These are phyloP conservation scores for Ptiloglossa arizonensis DNA, from an alignment of 1,140 invertebrate species.

Conservation along the genomic window DNA sequence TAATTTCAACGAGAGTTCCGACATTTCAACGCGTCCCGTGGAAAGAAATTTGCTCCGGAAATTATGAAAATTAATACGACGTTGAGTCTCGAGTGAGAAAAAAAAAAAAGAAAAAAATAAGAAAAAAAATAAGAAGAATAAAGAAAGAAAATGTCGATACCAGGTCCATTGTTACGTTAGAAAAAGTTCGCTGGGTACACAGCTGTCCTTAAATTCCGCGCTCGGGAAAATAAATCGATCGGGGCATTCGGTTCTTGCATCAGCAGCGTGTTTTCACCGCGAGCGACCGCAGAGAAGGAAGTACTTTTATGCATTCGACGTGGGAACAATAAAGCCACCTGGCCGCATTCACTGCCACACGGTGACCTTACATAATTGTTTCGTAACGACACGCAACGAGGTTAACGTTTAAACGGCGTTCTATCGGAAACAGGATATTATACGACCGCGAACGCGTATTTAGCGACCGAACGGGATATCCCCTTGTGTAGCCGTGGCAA, in stretches of 20 bases:
- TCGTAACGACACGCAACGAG: constrained; percentile 48
- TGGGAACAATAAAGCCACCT: constrained; percentile 43
- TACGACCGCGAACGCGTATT: not conserved
- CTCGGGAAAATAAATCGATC: constrained; percentile 6
- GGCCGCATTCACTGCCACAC: constrained; percentile 56
- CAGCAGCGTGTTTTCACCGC: constrained; percentile 45
- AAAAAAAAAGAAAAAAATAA: no score
- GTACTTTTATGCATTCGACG: constrained; percentile 42
- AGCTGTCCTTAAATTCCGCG: constrained; percentile 23
- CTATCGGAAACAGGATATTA: constrained; percentile 35
- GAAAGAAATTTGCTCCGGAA: no score
- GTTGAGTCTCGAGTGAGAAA: no score
- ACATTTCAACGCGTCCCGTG: no score
- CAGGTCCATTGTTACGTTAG: no score
- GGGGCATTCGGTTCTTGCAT: constrained; percentile 34
- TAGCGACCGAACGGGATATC: no score
- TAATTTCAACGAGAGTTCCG: no score
- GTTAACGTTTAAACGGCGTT: constrained; percentile 26
- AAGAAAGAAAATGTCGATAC: no score
- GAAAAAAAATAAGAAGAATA: no score
- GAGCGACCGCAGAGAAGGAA: constrained; percentile 40
- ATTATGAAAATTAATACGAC: no score
- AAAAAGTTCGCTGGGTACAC: no score
- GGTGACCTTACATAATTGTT: constrained; percentile 63
- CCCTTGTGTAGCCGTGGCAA: not conserved